Evolutionary conservation across 2,113 vertebrate genomes (phyloP).

Genomic region (Cebidichthys violaceus): DNA sequence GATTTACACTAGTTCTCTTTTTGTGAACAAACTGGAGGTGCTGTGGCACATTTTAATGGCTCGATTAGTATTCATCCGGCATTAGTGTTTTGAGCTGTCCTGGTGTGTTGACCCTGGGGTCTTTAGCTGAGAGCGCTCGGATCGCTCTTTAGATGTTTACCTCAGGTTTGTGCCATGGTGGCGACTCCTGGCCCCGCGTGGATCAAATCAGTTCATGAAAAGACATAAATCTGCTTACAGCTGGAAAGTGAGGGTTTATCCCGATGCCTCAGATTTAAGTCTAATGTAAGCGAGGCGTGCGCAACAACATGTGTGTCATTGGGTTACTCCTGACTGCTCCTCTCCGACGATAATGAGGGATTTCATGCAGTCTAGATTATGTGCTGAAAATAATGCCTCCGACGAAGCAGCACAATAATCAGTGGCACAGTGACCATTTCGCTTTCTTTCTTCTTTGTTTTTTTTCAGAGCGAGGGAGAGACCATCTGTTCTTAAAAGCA

Average conservation of each 20-base stretch:
- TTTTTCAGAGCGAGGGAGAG: constrained; percentile 32
- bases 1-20: constrained; percentile 8
- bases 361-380: constrained; percentile 69
- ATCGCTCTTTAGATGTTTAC: constrained; percentile 64
- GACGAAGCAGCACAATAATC: constrained; percentile 61
- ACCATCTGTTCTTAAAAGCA: constrained; percentile 78
- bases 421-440: constrained; percentile 75
- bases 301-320: constrained; percentile 70
- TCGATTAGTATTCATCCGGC: constrained; percentile 58
- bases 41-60: constrained; percentile 46
- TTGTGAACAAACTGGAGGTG: constrained; percentile 45
- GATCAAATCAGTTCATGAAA: constrained; percentile 66
- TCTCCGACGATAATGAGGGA: constrained; percentile 58
- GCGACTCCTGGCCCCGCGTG: neutral
- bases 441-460: too few relatives aligned
- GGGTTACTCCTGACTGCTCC: constrained; percentile 62
- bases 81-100: constrained; percentile 58
- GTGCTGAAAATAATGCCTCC: constrained; percentile 67
- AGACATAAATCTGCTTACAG: constrained; percentile 77
- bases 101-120: constrained; percentile 51
- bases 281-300: constrained; percentile 53
- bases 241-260: constrained; percentile 70
- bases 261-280: constrained; percentile 60
- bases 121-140: constrained; percentile 47
- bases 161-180: constrained; percentile 59